Base-by-base conservation (phyloP, 2,797 vertebrate genomes). In the Notamacropus eugenii region DNA sequence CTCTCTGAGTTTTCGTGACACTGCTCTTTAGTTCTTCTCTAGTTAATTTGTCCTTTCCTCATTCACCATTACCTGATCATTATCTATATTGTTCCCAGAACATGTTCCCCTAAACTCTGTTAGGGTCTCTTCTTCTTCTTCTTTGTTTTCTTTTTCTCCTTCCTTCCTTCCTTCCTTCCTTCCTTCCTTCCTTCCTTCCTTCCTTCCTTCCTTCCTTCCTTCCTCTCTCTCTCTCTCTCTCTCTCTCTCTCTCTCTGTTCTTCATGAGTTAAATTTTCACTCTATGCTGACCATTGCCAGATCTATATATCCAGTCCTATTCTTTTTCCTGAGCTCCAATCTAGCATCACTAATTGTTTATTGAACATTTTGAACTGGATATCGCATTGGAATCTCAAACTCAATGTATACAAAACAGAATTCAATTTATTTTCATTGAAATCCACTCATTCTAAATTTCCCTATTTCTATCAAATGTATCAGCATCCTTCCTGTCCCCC, bases 121-220 rank as follows among this genome's bases (percentile, higher is more conserved):
- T 74, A 40, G 67, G 19, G 19, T 40, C 2, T 40, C 16, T 14
- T 34, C 11, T 11, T 11, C 9, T 34, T 29, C 58, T 59, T 9
- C 58, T 59, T 59, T 29, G 31, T 12, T 14, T 24, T 5, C 31
- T 14, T 12, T 4, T 31, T 59, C 27, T 29, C 10, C 56, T 57
- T 19, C 1, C 14, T n/a, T 5, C 5, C 34, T 19, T 1, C 0
- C 13, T 16, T 34, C 14, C 29, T 34, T 28, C 4, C 8, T 10
- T 2, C 29, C 8, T 29, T 8, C 10, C 57, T 28, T 50, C 50
- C 8, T 29, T 8, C 2, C 1, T 58, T 6, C 10, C 27, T 29
- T 2, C 10, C 57, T 50, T 50, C 50, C 27, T 29, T 10, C 19
- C 10, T 34, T 16, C 4, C 13, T n/a, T 5, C 5, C 34, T 16